Evolutionary conservation across 2,797 vertebrate species (phyloP).

Genomic region (Hemitrygon akajei): DNA sequence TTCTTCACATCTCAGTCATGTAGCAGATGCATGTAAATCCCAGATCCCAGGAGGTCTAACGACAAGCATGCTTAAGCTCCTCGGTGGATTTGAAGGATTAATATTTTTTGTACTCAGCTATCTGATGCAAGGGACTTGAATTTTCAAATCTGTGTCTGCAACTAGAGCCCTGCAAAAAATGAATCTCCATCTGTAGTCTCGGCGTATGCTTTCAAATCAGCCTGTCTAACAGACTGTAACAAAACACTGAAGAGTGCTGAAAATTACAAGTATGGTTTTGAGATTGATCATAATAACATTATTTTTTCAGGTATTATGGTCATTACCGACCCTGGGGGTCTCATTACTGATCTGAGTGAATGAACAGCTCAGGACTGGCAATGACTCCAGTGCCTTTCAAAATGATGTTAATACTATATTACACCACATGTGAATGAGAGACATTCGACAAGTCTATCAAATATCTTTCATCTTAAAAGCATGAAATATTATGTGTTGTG

Average conservation of each 20-base stretch:
- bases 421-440: slow-evolving; percentile 30
- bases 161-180: not conserved
- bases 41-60: not conserved
- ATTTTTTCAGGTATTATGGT: slow-evolving; percentile 24
- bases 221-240: slow-evolving; percentile 25
- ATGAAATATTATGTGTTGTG: slow-evolving; percentile 30
- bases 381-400: not conserved
- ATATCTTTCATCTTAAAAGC: slow-evolving; percentile 13
- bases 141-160: slow-evolving; percentile 22
- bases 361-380: slow-evolving; percentile 3
- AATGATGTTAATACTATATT: slow-evolving; percentile 6
- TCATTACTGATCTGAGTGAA: slow-evolving; percentile 29
- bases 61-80: not conserved
- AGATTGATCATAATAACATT: slow-evolving; percentile 30
- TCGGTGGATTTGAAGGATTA: slow-evolving; percentile 29
- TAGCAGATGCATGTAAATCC: not conserved
- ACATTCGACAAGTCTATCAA: slow-evolving; percentile 18
- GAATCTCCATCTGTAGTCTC: not conserved
- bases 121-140: slow-evolving; percentile 21
- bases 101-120: not conserved
- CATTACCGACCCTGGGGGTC: slow-evolving; percentile 22
- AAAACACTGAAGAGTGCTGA: slow-evolving; percentile 28
- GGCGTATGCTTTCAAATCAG: not conserved
- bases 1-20: too few relatives aligned
- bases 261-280: slow-evolving; percentile 9